phyloP scores from a whole-genome alignment of 2,797 vertebrate species.

The Mormyrops attenuatus region DNA sequence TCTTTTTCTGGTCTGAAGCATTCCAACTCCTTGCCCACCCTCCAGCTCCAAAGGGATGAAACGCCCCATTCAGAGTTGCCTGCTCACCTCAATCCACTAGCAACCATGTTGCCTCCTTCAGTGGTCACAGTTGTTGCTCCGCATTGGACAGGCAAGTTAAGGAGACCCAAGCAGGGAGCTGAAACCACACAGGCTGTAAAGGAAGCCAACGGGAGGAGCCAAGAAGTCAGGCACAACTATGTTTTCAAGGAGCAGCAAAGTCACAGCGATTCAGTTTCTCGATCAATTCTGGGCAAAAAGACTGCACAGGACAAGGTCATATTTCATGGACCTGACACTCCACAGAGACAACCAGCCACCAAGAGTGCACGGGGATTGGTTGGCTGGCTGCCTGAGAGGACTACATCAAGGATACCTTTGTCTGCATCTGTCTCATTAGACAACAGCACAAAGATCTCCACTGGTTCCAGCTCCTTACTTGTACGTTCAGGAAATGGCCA shows the following conservation, averaged over 20 bases:
- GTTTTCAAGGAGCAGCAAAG: background rate
- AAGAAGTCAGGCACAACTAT: constrained; percentile 27
- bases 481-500: constrained; percentile 18
- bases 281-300: constrained; percentile 28
- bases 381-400: constrained; percentile 51
- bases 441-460: constrained; percentile 27
- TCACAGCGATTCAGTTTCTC: constrained; percentile 5
- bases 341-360: constrained; percentile 34
- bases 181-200: constrained; percentile 26
- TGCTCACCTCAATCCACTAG: background rate
- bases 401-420: constrained; percentile 39
- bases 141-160: constrained; percentile 51
- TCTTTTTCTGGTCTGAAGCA: background rate
- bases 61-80: background rate
- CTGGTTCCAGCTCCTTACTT: constrained; percentile 17
- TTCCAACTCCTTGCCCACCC: background rate
- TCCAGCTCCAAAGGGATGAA: background rate
- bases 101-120: constrained; percentile 62
- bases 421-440: constrained; percentile 46
- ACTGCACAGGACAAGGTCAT: constrained; percentile 33
- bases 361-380: constrained; percentile 40
- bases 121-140: constrained; percentile 63
- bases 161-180: constrained; percentile 44
- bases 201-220: constrained; percentile 38
- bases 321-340: constrained; percentile 26